Conservation (phyloP, 2,888 invertebrate species). For the Plagiodera versicolora region DNA sequence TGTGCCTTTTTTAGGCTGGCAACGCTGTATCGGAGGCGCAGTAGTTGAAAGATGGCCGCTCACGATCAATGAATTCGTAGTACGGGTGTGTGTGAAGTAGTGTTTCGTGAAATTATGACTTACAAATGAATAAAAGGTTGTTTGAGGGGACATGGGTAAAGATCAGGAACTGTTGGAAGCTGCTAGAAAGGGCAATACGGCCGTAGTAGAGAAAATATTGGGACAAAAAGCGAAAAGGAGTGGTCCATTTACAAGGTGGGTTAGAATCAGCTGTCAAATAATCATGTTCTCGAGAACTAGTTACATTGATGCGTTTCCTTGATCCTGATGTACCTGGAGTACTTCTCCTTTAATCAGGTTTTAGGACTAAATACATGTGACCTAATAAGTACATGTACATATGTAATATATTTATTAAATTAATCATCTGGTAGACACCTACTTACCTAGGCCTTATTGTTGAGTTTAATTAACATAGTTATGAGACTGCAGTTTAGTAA, state of each 20-base stretch:
- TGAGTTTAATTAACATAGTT: no score
- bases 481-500: no score
- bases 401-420: no score
- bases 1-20: constrained; percentile 39
- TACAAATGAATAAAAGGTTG: constrained; percentile 45
- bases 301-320: not conserved
- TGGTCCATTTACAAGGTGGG: constrained; percentile 91
- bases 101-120: constrained; percentile 50
- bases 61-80: constrained; percentile 75
- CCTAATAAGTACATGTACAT: no score
- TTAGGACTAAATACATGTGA: no score
- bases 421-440: no score
- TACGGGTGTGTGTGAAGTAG: constrained; percentile 60
- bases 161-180: constrained; percentile 96
- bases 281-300: constrained; percentile 17
- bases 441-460: no score
- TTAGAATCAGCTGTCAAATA: constrained; percentile 49
- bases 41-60: constrained; percentile 70
- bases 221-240: constrained; percentile 87
- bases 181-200: constrained; percentile 88
- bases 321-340: not conserved
- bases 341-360: not conserved
- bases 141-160: constrained; percentile 76
- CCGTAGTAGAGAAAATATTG: constrained; percentile 87
- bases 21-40: constrained; percentile 42